Evolutionary conservation across 2,113 vertebrate genomes (phyloP), one percentile per base, ranked within the genome.

Genomic region (Crotalus viridis): DNA sequence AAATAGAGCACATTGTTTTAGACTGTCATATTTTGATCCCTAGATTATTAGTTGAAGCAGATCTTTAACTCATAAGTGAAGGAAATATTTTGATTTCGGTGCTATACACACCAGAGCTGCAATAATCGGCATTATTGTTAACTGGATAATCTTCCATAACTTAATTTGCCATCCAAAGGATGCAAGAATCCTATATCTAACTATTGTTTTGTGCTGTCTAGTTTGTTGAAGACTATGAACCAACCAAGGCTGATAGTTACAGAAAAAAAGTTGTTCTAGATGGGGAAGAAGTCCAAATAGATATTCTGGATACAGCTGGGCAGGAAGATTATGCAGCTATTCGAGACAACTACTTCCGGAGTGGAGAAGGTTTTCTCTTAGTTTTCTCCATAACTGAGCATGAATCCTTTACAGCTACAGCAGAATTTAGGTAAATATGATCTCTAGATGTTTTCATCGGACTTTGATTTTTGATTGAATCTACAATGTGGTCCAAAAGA

Each of bases 221-320:
- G 99, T 99, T 99, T 93, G 99, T 99, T 93, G 99, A 99, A 97
- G 99, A 99, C 97, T 99, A 99, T 91, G 99, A 99, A 96, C 99
- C 99, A 93, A 99, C 99, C 46, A 99, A 99, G 96, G 99, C 99
- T 8, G 99, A 99, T 98, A 99, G 99, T 96, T 99, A 99, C 97
- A 98, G 99, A 94, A 99, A 99, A 98, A 99, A 99, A 95, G 99
- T 99, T 93, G 99, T 99, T 26, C 97, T 99, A 85, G 99, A 99
- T 59, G 99, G 99, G 26, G 99, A 99, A 94, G 99, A 99, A 95
- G 99, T 99, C 4, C 99, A 99, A 97, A 99, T 99, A 85, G 99
- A 99, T 92, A 99, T 99, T 90, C 96, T 98, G 96, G 98, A 98
- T 95, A 98, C 98, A 0, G 98, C 98, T 0, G 98, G 98, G 46